These are phyloP conservation scores for Amphimedon queenslandica DNA, from an alignment of 37 sponge, comb jelly and placozoan species.

Conservation along the genomic window DNA sequence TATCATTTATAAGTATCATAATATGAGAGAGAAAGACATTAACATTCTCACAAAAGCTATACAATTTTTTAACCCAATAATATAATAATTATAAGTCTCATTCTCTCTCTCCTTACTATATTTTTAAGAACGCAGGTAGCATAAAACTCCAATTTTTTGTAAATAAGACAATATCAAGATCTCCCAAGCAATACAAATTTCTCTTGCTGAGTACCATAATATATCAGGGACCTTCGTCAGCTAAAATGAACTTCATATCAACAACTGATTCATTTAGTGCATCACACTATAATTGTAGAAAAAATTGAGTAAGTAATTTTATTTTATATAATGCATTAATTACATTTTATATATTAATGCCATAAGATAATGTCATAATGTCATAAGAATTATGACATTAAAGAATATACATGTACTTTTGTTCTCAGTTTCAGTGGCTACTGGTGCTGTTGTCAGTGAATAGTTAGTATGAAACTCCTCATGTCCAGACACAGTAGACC, in stretches of 20 bases:
- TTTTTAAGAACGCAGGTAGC: constrained; percentile 21
- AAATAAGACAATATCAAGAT: constrained; percentile 67
- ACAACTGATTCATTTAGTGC: constrained; percentile 80
- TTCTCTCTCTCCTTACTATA: neutral
- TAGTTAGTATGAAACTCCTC: constrained; percentile 78
- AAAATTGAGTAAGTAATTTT: too few species aligned
- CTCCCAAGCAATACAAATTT: constrained; percentile 58
- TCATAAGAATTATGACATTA: too few species aligned
- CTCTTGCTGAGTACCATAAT: constrained; percentile 70
- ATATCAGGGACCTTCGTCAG: constrained; percentile 13
- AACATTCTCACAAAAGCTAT: too few species aligned
- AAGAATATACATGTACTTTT: too few species aligned
- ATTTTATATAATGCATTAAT: too few species aligned
- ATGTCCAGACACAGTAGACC: constrained; percentile 63
- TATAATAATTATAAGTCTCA: too few species aligned
- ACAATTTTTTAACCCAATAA: too few species aligned
- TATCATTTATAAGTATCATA: too few species aligned
- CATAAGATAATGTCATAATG: too few species aligned
- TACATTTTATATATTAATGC: too few species aligned
- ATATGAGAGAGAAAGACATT: too few species aligned
- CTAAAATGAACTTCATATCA: constrained; percentile 30
- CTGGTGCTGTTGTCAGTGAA: constrained; percentile 38
- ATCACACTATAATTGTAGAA: constrained; percentile 58
- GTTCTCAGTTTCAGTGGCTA: too few species aligned
- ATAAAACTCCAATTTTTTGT: constrained; percentile 71